phyloP scores from a whole-genome alignment of 2,797 vertebrate species.

The Champsocephalus esox region DNA sequence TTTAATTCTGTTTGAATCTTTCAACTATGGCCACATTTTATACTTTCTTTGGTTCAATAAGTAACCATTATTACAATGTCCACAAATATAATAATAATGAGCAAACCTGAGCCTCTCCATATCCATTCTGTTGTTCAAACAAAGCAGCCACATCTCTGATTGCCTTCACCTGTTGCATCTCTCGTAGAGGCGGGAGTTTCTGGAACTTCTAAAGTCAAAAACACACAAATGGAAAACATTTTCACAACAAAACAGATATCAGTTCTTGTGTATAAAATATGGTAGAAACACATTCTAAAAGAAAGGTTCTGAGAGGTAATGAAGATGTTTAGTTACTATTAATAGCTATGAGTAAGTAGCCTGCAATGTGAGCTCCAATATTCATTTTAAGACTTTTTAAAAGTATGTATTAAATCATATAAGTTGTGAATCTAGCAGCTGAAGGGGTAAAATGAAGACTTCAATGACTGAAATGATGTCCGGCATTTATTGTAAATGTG shows the following conservation, averaged over 20 bases:
- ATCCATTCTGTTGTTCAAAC: conserved; percentile 41
- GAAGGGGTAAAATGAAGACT: neutral
- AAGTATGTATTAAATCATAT: no score
- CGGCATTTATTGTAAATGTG: neutral
- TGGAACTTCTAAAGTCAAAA: conserved; percentile 1
- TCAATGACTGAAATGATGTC: neutral
- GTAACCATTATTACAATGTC: neutral
- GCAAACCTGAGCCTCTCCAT: conserved; percentile 54
- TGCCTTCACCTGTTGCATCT: accelerated
- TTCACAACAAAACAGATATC: neutral
- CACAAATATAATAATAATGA: neutral
- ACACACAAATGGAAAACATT: neutral
- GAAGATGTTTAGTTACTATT: no score
- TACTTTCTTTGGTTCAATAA: no score
- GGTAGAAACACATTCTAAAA: neutral
- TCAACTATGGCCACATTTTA: neutral
- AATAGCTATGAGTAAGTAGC: neutral
- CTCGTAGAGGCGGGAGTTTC: neutral
- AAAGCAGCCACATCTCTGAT: neutral
- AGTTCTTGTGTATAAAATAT: neutral
- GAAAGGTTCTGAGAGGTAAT: no score
- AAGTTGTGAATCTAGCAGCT: neutral
- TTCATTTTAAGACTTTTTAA: no score
- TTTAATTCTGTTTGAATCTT: neutral
- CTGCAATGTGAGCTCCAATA: neutral